Evolutionary conservation across 2,797 vertebrate species (phyloP).

Genomic region (Myoxocephalus aenaeus): DNA sequence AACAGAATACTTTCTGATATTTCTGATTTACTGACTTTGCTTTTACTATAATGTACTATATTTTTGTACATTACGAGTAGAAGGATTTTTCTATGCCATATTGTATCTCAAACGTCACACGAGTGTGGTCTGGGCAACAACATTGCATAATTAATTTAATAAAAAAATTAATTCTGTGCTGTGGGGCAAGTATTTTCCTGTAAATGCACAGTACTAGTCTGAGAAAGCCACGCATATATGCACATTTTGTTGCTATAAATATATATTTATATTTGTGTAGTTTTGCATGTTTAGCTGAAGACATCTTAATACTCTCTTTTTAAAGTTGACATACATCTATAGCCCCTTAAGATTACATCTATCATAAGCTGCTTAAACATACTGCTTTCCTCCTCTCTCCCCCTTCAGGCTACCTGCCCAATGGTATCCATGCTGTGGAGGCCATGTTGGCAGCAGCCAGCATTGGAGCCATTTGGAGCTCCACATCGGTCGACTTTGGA

Average conservation of each 20-base stretch:
- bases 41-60: neutral
- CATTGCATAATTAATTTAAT: neutral
- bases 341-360: neutral
- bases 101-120: neutral
- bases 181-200: neutral
- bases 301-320: neutral
- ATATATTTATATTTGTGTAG: too few species aligned
- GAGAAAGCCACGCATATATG: neutral
- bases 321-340: neutral
- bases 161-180: neutral
- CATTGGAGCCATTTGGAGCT: constrained; percentile 97
- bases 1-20: neutral
- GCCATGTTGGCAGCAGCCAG: constrained; percentile 95
- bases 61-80: neutral
- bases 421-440: constrained; percentile 89
- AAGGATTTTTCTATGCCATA: neutral
- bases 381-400: neutral
- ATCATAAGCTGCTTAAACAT: too few species aligned
- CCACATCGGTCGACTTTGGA: constrained; percentile 96
- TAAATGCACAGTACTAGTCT: neutral
- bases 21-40: neutral
- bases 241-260: too few species aligned
- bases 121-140: neutral
- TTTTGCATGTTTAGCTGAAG: too few species aligned
- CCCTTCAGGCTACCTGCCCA: constrained; percentile 92